A percentile compares a stretch with the other conserved stretches of the same genome.
Evolutionary conservation across 2,113 vertebrate genomes (phyloP).

Genomic region (Rallus limicola): DNA sequence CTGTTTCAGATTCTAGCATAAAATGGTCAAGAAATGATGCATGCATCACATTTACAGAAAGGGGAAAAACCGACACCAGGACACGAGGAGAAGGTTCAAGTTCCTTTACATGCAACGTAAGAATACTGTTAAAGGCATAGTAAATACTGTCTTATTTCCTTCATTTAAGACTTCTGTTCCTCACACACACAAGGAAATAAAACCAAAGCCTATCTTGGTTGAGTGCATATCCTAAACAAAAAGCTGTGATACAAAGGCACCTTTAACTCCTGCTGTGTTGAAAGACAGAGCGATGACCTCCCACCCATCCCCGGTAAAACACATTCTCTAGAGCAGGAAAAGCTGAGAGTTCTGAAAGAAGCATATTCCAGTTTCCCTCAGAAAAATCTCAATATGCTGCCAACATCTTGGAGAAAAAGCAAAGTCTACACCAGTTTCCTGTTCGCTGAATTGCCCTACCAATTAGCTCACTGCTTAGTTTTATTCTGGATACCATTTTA

Average conservation of each 20-base stretch:
- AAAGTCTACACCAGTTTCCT: not conserved
- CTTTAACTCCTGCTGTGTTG: not conserved
- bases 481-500: not conserved
- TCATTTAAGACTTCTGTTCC: not conserved
- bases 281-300: not conserved
- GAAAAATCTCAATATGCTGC: not conserved
- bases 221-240: not conserved
- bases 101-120: not conserved
- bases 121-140: not conserved
- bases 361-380: not conserved
- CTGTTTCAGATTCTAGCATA: not conserved
- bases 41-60: not conserved
- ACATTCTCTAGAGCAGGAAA: not conserved
- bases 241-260: conserved; percentile 33
- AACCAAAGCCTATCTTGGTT: not conserved
- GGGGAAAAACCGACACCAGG: not conserved
- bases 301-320: not conserved
- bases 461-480: not conserved
- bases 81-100: not conserved
- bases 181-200: not conserved
- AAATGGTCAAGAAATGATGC: not conserved
- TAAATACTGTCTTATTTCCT: not conserved
- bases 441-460: not conserved
- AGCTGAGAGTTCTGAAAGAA: not conserved
- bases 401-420: not conserved